Conservation (phyloP, 2,888 invertebrate species). For the Cataglyphis cursor region DNA sequence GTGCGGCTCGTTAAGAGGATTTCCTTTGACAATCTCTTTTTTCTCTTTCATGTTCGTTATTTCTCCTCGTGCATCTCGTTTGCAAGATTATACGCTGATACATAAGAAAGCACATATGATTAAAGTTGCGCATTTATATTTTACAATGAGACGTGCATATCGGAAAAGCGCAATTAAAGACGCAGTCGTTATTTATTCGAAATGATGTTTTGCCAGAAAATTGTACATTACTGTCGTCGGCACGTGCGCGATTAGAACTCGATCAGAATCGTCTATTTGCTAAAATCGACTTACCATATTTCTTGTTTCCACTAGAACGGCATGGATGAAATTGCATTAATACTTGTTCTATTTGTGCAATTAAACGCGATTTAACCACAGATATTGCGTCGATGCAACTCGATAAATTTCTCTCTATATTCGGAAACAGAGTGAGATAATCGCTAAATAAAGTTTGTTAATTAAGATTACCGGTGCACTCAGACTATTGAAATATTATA, state of each 20-base stretch:
- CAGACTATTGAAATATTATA: background rate
- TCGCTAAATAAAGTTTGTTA: conserved; percentile 19
- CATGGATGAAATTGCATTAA: conserved; percentile 14
- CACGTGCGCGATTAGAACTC: conserved; percentile 40
- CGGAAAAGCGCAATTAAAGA: conserved; percentile 16
- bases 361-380: background rate
- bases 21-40: conserved; percentile 44
- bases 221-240: conserved; percentile 9
- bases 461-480: background rate
- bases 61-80: conserved; percentile 32
- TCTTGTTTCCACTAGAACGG: conserved; percentile 23
- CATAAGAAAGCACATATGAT: conserved; percentile 53
- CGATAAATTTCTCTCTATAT: background rate
- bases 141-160: conserved; percentile 18
- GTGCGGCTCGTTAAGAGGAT: conserved; percentile 57
- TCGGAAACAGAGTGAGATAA: background rate
- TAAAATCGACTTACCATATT: conserved; percentile 33
- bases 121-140: conserved; percentile 38
- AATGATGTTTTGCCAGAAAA: conserved; percentile 25
- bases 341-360: conserved; percentile 22
- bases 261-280: conserved; percentile 22
- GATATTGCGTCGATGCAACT: background rate
- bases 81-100: conserved; percentile 40
- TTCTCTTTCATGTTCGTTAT: background rate
- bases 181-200: background rate